These are phyloP conservation scores for Crotalus tigris DNA, from an alignment of 2,113 vertebrate genomes.

Conservation along the genomic window DNA sequence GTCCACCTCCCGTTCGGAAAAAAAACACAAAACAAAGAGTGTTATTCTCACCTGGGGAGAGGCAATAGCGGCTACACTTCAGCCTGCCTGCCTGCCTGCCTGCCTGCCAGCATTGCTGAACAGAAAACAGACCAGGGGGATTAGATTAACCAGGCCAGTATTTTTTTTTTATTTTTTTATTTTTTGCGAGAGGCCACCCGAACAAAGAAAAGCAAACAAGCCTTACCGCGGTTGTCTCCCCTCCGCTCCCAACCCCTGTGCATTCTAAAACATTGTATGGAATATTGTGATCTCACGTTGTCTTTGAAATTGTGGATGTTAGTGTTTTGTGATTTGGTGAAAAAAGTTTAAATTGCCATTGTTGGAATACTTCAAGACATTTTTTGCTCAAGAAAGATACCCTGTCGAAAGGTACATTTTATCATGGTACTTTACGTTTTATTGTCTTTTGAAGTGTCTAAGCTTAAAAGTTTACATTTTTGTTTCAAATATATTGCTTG, in stretches of 20 bases:
- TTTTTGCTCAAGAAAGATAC: conserved; percentile 77
- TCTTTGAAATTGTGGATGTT: conserved; percentile 96
- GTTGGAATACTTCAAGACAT: conserved; percentile 79
- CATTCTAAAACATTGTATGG: conserved; percentile 89
- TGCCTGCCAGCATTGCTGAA: conserved; percentile 48
- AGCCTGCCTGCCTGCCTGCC: conserved; percentile 33
- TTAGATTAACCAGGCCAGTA: conserved; percentile 54
- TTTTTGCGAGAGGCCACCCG: conserved; percentile 65
- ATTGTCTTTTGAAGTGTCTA: conserved; percentile 84
- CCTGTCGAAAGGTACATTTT: conserved; percentile 82
- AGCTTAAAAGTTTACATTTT: conserved; percentile 95
- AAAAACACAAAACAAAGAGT: background rate
- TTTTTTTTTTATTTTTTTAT: conserved; percentile 15
- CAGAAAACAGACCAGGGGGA: conserved; percentile 58
- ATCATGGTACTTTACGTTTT: conserved; percentile 84
- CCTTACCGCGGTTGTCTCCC: background rate
- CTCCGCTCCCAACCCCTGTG: conserved; percentile 64
- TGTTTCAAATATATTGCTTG: conserved; percentile 86
- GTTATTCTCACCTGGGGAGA: conserved; percentile 24
- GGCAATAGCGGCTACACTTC: conserved; percentile 41
- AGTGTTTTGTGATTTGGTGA: conserved; percentile 96
- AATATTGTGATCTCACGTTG: conserved; percentile 91
- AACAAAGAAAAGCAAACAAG: conserved; percentile 43
- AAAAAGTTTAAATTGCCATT: conserved; percentile 81
- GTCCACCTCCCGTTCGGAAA: conserved; percentile 37